phyloP scores from a whole-genome alignment of 2,888 invertebrate species.

The Oeneis ivallda region DNA sequence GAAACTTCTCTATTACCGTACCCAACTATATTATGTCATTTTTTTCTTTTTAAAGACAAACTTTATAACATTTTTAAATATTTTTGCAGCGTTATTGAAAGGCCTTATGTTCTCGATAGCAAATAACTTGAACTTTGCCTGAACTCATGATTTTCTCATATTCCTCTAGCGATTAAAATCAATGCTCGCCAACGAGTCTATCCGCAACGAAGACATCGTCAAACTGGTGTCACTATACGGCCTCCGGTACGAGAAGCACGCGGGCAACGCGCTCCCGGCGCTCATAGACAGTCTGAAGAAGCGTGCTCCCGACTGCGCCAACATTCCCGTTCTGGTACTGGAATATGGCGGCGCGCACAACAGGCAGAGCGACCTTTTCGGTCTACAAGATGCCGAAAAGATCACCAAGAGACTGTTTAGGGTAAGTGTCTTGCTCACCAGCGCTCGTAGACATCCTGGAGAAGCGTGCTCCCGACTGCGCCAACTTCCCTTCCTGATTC shows the following conservation, averaged over 20 bases:
- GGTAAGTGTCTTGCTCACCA: constrained; percentile 57
- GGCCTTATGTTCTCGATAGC: no score
- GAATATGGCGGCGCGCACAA: constrained; percentile 93
- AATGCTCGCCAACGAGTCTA: constrained; percentile 87
- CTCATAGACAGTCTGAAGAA: constrained; percentile 88
- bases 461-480: neutral
- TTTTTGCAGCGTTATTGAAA: no score
- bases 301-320: constrained; percentile 81
- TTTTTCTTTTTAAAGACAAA: no score
- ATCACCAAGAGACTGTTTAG: constrained; percentile 95
- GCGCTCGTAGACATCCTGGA: neutral
- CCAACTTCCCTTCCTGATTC: no score
- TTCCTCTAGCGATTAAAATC: constrained; percentile 86
- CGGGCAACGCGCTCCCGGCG: constrained; percentile 87
- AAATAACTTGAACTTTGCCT: no score
- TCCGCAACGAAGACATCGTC: constrained; percentile 89
- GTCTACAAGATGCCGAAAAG: constrained; percentile 91
- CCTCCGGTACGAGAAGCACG: constrained; percentile 94
- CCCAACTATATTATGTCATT: no score
- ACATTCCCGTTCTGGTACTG: constrained; percentile 85
- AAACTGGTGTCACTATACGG: constrained; percentile 96
- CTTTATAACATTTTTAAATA: no score
- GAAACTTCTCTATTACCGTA: no score
- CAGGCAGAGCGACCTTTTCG: constrained; percentile 91
- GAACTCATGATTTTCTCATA: neutral